Evolutionary conservation across 2,113 vertebrate genomes (phyloP), one percentile per base, ranked within the genome.

Genomic region (Anthoscopus minutus): DNA sequence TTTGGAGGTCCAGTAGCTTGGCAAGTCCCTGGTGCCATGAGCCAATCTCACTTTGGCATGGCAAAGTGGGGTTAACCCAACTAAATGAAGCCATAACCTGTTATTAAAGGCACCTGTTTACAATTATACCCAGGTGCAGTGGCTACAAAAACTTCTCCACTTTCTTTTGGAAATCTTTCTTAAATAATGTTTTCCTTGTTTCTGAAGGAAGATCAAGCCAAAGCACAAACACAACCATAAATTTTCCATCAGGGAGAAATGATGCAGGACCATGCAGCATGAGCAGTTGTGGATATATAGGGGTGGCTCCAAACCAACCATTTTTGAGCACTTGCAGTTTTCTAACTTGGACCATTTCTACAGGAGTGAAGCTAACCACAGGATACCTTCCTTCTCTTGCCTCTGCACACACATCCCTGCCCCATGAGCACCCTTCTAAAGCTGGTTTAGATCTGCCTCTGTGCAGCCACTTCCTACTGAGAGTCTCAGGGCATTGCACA

Each of bases 101-200:
- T 33, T 77, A 72, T 58, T 77, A 73, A 79, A 89, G 79, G 51
- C 54, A 93, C 79, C 47, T 90, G 76, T 71, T 88, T 40, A 14
- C 40, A 83, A 81, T 88, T 88, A 24, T 3, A 64, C 35, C 24
- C 28, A 81, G 91, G 16, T 24, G 18, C 70, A 91, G 76, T 11
- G 13, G 24, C 56, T 70, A 54, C 44, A 77, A 20, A 8, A 2
- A 37, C 67, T 92, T 57, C 48, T 90, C 53, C 56, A 81, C 22
- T 30, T 70, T 90, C 11, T 79, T 89, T 31, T 72, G 38, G 51
- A 88, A 88, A 22, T 25, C 31, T 73, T 77, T 45, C 28, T 76
- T 58, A 57, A 79, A 78, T 28, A 24, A 35, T 5, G 9, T 47
- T 73, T 40, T 71, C 38, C 38, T 70, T 86, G 47, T 47, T 90